Evolutionary conservation across 1,140 invertebrate species (phyloP), one percentile per base, ranked within the genome.

Genomic region (Saccostrea cuccullata): DNA sequence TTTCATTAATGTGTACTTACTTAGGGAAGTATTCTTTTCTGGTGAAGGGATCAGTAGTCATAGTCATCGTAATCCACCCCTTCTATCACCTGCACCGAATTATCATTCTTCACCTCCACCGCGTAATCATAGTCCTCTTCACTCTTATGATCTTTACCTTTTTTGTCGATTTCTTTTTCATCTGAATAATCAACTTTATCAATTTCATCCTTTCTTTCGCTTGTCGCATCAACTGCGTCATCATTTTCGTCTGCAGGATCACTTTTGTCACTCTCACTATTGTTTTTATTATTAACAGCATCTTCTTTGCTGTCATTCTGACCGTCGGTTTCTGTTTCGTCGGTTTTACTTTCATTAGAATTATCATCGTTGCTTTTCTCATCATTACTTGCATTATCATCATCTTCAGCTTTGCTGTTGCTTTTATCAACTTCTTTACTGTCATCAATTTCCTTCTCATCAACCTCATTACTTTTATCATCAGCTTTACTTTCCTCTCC

Each of bases 171-270:
- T 77, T 77, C 70, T 36, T 26, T 77, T 77, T 77, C 70, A 26
- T 77, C 70, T 17, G 70, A 77, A 77, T 77, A 77, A 77, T 77
- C 70, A 9, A 30, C 13, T 15, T 77, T 77, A 77, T 77, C 70
- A 30, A 77, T 77, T 12, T 77, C 26, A 3, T 36, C 26, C 30
- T 30, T 77, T 30, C 15, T 12, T 12, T 15, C 26, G 30, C 70
- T 77, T 30, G 30, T 77, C 4, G 70, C 26, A 36, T 77, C 70
- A 36, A 77, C 26, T 30, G 70, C 26, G 9, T 36, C 70, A 77
- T 77, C 70, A 26, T 77, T 77, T 30, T 36, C 70, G 17, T 77
- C 70, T 2, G 70, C 70, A 12, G 70, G 70, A 15, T 77, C 70
- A 36, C 26, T 15, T 36, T 17, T 13, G 26, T 73, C 23, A 73